Base-by-base conservation (phyloP, 2,888 invertebrate genomes). In the Cybosia mesomella region DNA sequence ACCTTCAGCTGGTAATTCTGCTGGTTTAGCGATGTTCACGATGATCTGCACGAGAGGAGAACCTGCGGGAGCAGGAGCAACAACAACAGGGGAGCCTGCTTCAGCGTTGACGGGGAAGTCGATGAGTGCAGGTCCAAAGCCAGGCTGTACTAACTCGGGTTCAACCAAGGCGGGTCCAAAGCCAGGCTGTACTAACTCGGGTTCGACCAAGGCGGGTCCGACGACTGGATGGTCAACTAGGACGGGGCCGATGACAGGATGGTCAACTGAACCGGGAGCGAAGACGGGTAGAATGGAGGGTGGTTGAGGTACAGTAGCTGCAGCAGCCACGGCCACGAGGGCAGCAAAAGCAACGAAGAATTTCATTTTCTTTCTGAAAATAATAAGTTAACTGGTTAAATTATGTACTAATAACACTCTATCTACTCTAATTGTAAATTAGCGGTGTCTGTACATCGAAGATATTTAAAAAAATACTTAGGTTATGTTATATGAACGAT, bases 301-400 rank as follows among this genome's bases (percentile, higher is more conserved):
- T n/a, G n/a, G n/a, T n/a, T n/a, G n/a, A n/a, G n/a, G n/a, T n/a
- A n/a, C n/a, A n/a, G n/a, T n/a, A n/a, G n/a, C n/a, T n/a, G 85
- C 69, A 55, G 72, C 75, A 49, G 85, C 85, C 74, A 87, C 81
- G 72, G 86, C 86, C 66, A 84, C 78, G 70, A 87, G 62, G 68
- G 85, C 81, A 60, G 82, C 83, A 80, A 89, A 83, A 39, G 83
- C 87, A 61, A 89, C 68, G 81, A 88, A 79, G 85, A 85, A 87
- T 84, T 90, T 90, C 90, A 90, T 91, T 66, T 84, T 86, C 65
- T 81, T 11, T 80, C 83, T 71, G 58, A 34, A 67, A 36, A 74
- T 49, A 63, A 67, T 32, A 22, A 32, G 10, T 43, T 10, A 0
- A 21, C 2, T 1, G 7, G 4, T n/a, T 34, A 22, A 11, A 55